Conservation (phyloP, 2,113 vertebrate genomes). For the Sialia sialis region DNA sequence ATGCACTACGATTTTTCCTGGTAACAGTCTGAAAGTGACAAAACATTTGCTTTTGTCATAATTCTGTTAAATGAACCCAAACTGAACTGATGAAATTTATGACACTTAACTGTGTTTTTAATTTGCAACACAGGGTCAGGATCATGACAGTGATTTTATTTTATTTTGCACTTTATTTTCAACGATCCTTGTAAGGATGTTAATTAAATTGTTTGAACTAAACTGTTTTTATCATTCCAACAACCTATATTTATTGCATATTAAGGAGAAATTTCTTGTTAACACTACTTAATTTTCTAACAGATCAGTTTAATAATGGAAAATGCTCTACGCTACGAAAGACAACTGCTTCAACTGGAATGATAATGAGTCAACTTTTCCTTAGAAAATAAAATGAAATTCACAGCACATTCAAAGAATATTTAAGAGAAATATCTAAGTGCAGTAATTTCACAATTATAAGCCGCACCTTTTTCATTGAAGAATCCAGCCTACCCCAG, state of each 20-base stretch:
- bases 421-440: background rate
- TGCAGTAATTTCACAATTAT: too few species aligned
- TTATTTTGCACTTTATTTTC: conserved; percentile 73
- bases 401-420: background rate
- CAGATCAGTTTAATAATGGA: conserved; percentile 38
- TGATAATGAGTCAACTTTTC: background rate
- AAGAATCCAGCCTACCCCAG: too few species aligned
- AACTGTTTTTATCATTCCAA: conserved; percentile 68
- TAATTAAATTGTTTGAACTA: conserved; percentile 76
- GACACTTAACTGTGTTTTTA: conserved; percentile 71
- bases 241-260: conserved; percentile 63
- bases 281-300: conserved; percentile 61
- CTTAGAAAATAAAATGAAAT: background rate
- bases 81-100: conserved; percentile 68
- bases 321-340: background rate
- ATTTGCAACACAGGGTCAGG: conserved; percentile 69
- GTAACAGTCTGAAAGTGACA: conserved; percentile 71
- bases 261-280: conserved; percentile 64
- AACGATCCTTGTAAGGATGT: conserved; percentile 58
- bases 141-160: conserved; percentile 68
- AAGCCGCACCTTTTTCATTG: too few species aligned
- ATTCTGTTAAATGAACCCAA: conserved; percentile 74
- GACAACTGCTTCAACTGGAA: conserved; percentile 7
- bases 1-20: conserved; percentile 73
- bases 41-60: conserved; percentile 80